Evolutionary conservation across 2,797 vertebrate species (phyloP).

Genomic region (Sciurus carolinensis): DNA sequence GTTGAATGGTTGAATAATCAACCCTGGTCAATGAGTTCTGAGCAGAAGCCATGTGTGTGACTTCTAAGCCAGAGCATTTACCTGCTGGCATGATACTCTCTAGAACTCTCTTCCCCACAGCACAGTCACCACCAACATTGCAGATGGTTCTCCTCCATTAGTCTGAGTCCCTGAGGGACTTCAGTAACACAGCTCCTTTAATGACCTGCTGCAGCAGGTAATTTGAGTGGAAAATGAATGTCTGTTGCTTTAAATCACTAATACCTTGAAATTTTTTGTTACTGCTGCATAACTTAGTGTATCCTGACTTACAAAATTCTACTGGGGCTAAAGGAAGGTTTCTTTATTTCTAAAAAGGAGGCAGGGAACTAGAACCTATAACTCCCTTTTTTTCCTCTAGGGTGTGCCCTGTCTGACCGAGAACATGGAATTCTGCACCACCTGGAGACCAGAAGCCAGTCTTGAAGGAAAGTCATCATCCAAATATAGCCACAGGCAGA

Average conservation of each 20-base stretch:
- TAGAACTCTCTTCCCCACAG: background rate
- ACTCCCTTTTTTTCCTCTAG: background rate
- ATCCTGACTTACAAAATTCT: background rate
- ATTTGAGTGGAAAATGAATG: background rate
- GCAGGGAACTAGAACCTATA: background rate
- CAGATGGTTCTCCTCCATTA: background rate
- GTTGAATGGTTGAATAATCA: background rate
- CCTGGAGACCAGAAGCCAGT: background rate
- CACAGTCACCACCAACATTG: too few relatives aligned
- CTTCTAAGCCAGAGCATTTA: background rate
- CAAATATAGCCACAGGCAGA: background rate
- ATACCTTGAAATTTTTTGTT: background rate
- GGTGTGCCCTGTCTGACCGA: background rate
- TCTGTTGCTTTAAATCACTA: background rate
- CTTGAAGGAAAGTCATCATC: background rate
- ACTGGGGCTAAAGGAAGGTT: too few relatives aligned
- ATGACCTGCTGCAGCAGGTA: background rate
- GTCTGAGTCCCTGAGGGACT: background rate
- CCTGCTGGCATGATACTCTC: background rate
- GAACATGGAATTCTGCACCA: background rate
- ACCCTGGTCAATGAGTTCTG: background rate
- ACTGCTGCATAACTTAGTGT: background rate
- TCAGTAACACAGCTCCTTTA: background rate
- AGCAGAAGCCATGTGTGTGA: background rate
- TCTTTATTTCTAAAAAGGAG: background rate